These are phyloP conservation scores for Petrocephalus sullivani DNA, from an alignment of 2,797 vertebrate genomes.

Conservation along the genomic window DNA sequence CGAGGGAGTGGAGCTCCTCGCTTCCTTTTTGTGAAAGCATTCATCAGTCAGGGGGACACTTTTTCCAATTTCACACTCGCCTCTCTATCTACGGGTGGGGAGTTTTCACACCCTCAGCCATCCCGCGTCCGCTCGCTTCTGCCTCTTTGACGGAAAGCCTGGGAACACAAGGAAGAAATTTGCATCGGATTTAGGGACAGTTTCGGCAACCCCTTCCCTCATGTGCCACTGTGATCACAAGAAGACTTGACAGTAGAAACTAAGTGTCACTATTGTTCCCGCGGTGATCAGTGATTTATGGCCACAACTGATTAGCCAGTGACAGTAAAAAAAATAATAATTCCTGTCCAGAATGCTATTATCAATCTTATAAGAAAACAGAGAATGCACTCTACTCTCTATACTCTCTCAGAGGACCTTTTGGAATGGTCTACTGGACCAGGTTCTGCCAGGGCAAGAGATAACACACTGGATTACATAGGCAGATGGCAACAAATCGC, in stretches of 20 bases:
- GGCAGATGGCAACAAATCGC: neutral
- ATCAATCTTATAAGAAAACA: neutral
- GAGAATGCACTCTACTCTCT: neutral
- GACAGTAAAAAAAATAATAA: neutral
- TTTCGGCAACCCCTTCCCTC: neutral
- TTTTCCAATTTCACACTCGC: conserved; percentile 16
- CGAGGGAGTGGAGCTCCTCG: neutral
- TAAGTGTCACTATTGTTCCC: neutral
- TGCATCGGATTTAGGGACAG: neutral
- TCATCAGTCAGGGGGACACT: conserved; percentile 2
- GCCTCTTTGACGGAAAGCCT: neutral
- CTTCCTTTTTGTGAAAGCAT: neutral
- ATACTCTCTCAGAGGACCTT: neutral
- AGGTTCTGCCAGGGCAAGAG: neutral
- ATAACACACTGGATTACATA: neutral
- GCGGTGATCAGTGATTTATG: neutral
- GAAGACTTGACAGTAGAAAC: neutral
- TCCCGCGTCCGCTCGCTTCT: neutral
- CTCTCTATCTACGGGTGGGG: neutral
- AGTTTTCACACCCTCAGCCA: conserved; percentile 5
- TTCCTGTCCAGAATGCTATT: neutral
- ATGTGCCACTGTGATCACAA: neutral
- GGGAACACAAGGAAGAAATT: neutral
- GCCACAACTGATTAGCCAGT: neutral
- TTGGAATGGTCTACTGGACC: neutral